Evolutionary conservation across 2,113 vertebrate species (phyloP), one percentile per base, ranked within the genome.

Genomic region (Centropus bengalensis): DNA sequence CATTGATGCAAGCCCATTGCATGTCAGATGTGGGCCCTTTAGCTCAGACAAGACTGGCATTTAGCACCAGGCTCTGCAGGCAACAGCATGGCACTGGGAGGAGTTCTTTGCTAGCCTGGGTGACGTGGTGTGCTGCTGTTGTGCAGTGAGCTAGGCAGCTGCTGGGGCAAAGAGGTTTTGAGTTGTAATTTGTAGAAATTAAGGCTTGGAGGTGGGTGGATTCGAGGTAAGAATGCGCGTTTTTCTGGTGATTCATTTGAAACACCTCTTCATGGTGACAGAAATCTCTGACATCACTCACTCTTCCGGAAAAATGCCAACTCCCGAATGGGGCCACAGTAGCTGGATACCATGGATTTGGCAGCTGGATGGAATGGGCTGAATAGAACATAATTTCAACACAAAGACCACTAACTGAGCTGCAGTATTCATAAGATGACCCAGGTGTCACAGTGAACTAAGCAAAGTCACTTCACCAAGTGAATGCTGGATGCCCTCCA

Each of bases 401-500:
- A 6, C 8, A 10, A 40, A 78, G 55, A 22, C 14, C n/a, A 18
- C 17, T 62, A 23, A 26, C 3, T 64, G 40, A 58, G 11, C 26
- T 62, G 69, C 10, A 30, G 0, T 64, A 15, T 4, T 69, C 19
- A 54, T 74, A 85, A 51, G 33, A 13, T 8, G 33, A 32, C 38
- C 33, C 22, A 10, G 26, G n/a, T 44, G 18, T 58, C 21, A 30
- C 1, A 14, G 67, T 68, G 68, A 92, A 73, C 78, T 62, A 86
- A 83, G 89, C 82, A 86, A 89, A 87, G 47, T 32, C 89, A 85
- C 67, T 91, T 95, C 71, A 69, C 51, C 78, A 36, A 92, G 82
- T 8, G 22, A 62, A 17, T 23, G 42, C 67, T 32, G n/a, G 49
- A 8, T 38, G 63, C 20, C 44, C 27, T 75, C 44, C 20, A 11